Conservation (phyloP, 2,797 vertebrate species). For the Apogon talboti region DNA sequence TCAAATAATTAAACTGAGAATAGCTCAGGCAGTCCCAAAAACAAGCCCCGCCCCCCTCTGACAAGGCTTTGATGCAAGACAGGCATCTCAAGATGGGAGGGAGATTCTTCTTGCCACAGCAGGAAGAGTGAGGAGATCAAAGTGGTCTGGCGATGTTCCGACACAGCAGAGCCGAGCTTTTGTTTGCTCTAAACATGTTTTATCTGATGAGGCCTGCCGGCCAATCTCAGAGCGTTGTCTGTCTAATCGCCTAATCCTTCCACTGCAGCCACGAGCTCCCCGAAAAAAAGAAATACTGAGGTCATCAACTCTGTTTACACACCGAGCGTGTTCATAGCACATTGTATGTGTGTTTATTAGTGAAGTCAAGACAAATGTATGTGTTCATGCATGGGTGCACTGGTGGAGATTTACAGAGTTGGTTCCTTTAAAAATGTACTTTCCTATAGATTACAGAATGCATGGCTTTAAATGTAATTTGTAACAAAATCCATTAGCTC, state of each 20-base stretch:
- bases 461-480: too few relatives aligned
- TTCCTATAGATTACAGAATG: too few relatives aligned
- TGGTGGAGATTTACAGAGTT: too few relatives aligned
- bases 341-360: neutral
- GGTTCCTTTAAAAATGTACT: too few relatives aligned
- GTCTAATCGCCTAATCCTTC: constrained; percentile 65
- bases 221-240: constrained; percentile 53
- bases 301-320: constrained; percentile 33
- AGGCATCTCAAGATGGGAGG: constrained; percentile 62
- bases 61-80: constrained; percentile 65
- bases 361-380: too few relatives aligned
- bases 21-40: constrained; percentile 55
- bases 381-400: neutral
- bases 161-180: constrained; percentile 54
- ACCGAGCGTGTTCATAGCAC: constrained; percentile 10
- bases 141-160: constrained; percentile 58
- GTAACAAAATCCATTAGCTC: too few relatives aligned
- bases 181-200: constrained; percentile 72
- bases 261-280: constrained; percentile 36
- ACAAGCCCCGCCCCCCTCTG: constrained; percentile 55
- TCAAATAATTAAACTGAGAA: constrained; percentile 73
- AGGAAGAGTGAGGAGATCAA: constrained; percentile 64
- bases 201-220: constrained; percentile 65
- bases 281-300: constrained; percentile 33
- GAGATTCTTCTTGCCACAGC: constrained; percentile 53